These are phyloP conservation scores for Penaeus monodon DNA, from an alignment of 2,888 invertebrate genomes.

Conservation along the genomic window DNA sequence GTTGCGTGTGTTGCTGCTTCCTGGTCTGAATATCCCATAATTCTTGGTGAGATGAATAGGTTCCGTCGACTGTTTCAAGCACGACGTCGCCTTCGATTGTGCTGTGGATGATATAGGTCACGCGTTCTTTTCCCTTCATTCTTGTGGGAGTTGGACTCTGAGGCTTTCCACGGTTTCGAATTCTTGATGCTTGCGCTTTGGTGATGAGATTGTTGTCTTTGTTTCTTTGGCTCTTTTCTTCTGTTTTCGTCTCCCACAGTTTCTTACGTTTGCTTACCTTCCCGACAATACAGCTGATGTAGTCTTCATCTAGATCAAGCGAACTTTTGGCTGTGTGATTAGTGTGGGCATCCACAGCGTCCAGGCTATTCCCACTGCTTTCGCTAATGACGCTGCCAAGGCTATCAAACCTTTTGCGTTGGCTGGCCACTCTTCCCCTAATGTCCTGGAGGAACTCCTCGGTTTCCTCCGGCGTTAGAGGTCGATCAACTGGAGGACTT, in stretches of 20 bases:
- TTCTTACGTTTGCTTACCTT: conserved; percentile 35
- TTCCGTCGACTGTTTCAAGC: conserved; percentile 37
- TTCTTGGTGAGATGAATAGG: background rate
- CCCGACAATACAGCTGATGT: conserved; percentile 11
- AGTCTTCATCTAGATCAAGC: background rate
- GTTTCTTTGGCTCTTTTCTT: too few relatives aligned
- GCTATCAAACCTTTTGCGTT: conserved; percentile 44
- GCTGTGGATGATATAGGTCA: conserved; percentile 45
- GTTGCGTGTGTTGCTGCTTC: background rate
- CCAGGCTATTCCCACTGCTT: conserved; percentile 39
- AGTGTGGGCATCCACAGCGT: conserved; percentile 1
- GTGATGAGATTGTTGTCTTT: too few relatives aligned
- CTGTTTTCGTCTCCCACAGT: conserved; percentile 32
- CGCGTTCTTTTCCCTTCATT: background rate
- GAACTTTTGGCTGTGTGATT: background rate
- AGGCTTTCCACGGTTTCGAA: too few relatives aligned
- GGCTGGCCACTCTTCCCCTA: conserved; percentile 39
- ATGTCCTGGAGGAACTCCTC: conserved; percentile 39
- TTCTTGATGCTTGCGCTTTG: too few relatives aligned
- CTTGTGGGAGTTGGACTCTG: background rate
- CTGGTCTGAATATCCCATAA: background rate
- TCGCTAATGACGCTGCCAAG: conserved; percentile 46
- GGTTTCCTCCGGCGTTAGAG: conserved; percentile 44
- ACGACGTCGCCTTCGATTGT: conserved; percentile 46
- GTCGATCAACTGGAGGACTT: conserved; percentile 3